A percentile compares a stretch with the other conserved stretches of the same genome.
These are phyloP conservation scores for Melanostigma gelatinosum DNA, from an alignment of 2,113 vertebrate genomes.

Conservation along the genomic window DNA sequence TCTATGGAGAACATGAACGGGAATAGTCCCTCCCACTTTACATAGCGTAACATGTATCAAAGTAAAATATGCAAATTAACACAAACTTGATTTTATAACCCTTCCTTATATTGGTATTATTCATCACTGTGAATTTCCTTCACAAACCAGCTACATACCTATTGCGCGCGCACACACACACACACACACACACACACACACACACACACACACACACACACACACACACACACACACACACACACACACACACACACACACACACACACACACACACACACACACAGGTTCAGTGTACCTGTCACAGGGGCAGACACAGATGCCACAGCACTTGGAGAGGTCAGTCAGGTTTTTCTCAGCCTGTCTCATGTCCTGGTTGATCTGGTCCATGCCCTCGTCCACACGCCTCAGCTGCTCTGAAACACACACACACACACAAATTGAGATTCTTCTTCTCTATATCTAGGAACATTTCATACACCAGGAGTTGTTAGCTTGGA, in stretches of 20 bases:
- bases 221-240: not conserved
- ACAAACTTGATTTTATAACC: not conserved
- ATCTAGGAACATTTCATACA: not conserved
- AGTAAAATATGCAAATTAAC: not conserved
- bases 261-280: not conserved
- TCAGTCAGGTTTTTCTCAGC: slow-evolving; percentile 97
- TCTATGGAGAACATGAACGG: no score
- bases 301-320: slow-evolving; percentile 96
- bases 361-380: slow-evolving; percentile 96
- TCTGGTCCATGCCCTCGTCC: slow-evolving; percentile 96
- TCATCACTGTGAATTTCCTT: not conserved
- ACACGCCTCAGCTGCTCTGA: slow-evolving; percentile 91
- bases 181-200: not conserved
- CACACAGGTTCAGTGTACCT: slow-evolving; percentile 83
- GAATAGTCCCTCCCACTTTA: not conserved
- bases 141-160: not conserved
- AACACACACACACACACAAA: slow-evolving; percentile 23
- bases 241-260: not conserved
- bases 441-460: slow-evolving; percentile 1
- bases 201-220: slow-evolving; percentile 5
- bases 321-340: slow-evolving; percentile 95
- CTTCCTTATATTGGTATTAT: not conserved
- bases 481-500: not conserved
- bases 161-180: not conserved
- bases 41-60: not conserved